Base-by-base conservation (phyloP, 1,140 invertebrate genomes). In the Heterodera carotae region DNA sequence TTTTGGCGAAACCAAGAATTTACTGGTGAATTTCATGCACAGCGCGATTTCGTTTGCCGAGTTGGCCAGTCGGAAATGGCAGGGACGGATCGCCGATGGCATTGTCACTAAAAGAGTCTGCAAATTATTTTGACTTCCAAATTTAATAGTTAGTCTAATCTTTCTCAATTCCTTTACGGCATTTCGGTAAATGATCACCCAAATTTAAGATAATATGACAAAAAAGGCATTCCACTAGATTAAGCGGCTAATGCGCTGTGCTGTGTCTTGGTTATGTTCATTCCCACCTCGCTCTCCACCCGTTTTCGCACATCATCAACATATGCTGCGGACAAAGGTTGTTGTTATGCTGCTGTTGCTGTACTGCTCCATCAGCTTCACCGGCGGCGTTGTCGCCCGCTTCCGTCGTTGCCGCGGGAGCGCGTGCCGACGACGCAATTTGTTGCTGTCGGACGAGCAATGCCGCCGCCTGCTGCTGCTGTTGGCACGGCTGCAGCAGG, bases 61-160 rank as follows among this genome's bases (percentile, higher is more conserved):
- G 53, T 36, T 82, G 79, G 25, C 83, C 83, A 15, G 84, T 85
- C 1, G 84, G 83, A 69, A 84, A 84, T 29, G 79, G 36, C 8
- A 75, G 56, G 18, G 82, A 36, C 12, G 82, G 75, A 67, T 84
- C 84, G 53, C 84, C 71, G 60, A 81, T 83, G 18, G 83, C 43
- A 84, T 84, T 84, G 69, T 84, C 83, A 68, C 82, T 84, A 43
- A 70, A 70, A 10, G n/a, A n/a, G n/a, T n/a, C n/a, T n/a, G n/a
- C n/a, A n/a, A n/a, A 18, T 33, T 15, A 39, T 15, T 27, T 4
- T 15, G n/a, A n/a, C n/a, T n/a, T n/a, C n/a, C 15, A 69, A 69
- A 69, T 36, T 25, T 68, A 25, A 36, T n/a, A 36, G 0, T 68
- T 68, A 68, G 39, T 22, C n/a, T 36, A 68, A 36, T 27, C 31